Evolutionary conservation across 2,888 invertebrate species (phyloP).

Genomic region (Apodemia mormo): DNA sequence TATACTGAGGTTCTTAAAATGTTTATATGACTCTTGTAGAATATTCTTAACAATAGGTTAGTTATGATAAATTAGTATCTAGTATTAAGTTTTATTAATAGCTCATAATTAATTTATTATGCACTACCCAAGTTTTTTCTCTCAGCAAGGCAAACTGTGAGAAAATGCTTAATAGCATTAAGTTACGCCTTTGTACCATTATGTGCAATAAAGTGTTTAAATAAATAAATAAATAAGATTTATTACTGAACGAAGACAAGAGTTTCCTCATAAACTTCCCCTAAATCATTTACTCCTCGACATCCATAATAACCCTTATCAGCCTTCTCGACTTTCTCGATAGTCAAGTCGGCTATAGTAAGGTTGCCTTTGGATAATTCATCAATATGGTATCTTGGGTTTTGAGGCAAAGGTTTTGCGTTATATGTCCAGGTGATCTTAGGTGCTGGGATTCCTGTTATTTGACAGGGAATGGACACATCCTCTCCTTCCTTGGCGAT

Average conservation of each 20-base stretch:
- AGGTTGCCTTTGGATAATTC: constrained; percentile 27
- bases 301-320: constrained; percentile 68
- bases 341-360: constrained; percentile 48
- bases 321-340: constrained; percentile 49
- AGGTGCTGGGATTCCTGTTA: constrained; percentile 50
- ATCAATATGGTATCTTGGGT: constrained; percentile 37
- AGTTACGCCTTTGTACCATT: too few relatives aligned
- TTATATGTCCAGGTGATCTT: constrained; percentile 54
- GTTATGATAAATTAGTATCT: too few relatives aligned
- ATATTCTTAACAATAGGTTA: too few relatives aligned
- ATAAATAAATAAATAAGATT: too few relatives aligned
- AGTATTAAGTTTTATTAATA: too few relatives aligned
- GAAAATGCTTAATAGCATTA: too few relatives aligned
- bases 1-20: too few relatives aligned
- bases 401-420: constrained; percentile 45
- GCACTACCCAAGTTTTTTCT: too few relatives aligned
- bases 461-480: constrained; percentile 55
- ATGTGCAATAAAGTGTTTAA: too few relatives aligned
- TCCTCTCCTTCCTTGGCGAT: constrained; percentile 48
- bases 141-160: too few relatives aligned
- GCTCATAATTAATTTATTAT: too few relatives aligned
- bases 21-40: too few relatives aligned
- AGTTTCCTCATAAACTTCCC: constrained; percentile 53
- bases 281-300: constrained; percentile 51
- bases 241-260: constrained; percentile 35